Base-by-base conservation (phyloP, 2,113 vertebrate species). In the Cichladusa arquata region DNA sequence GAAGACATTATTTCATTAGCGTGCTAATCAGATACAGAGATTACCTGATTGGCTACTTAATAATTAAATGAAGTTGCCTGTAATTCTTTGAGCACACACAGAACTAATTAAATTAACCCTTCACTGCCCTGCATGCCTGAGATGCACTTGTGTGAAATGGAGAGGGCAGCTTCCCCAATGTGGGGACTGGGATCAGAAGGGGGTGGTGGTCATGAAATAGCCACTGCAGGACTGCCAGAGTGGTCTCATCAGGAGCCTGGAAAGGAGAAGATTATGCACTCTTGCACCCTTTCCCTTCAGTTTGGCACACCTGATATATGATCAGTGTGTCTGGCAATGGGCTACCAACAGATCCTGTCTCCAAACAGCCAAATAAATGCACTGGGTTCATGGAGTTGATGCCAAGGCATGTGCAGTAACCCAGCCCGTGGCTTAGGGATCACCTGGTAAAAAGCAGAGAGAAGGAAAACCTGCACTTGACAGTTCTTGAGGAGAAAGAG, bases 11-110 rank as follows among this genome's bases (percentile, higher is more conserved):
- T 98, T 97, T 98, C 95, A 98, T 98, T 97, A 97, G 95, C 10
- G 77, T 94, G 94, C 90, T 97, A 97, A 96, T 97, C 97, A 97
- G 89, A 97, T 97, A 93, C 94, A 97, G 96, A 97, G 94, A 96
- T 97, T 96, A 97, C 96, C 96, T 90, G 94, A 96, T 97, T 97
- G 97, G 95, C 96, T 97, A 97, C 96, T 98, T 97, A 98, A 97
- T 97, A 97, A 98, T 98, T 97, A 98, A 97, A 96, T 98, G 95
- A 97, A 95, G 93, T 98, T 98, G 96, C 87, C 95, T 95, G 90
- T 98, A 98, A 97, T 97, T 97, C 97, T 97, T 97, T 97, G 96
- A 97, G 90, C 90, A 96, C 94, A 97, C 92, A 96, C 18, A 97
- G 94, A 96, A 97, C 94, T 97, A 97, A 97, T 97, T 98, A 97